phyloP scores from a whole-genome alignment of 2,888 invertebrate species.

The Clunio marinus region DNA sequence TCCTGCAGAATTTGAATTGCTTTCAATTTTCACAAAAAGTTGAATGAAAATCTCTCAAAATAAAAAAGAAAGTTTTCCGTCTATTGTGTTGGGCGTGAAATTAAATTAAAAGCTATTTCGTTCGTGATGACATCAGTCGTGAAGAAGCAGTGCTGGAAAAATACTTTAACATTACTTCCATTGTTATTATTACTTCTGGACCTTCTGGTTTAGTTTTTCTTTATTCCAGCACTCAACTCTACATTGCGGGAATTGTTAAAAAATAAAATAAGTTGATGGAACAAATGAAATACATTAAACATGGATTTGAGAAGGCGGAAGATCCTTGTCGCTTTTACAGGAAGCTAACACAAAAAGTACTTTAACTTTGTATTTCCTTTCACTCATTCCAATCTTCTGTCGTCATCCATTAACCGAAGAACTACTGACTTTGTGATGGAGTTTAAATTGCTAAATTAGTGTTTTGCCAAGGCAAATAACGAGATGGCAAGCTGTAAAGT shows the following conservation, averaged over 20 bases:
- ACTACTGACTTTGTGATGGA: conserved; percentile 33
- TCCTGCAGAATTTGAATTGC: no score
- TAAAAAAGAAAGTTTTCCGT: conserved; percentile 1
- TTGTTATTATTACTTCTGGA: neutral
- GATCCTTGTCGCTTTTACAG: no score
- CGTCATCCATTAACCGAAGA: conserved; percentile 35
- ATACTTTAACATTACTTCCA: conserved; percentile 29
- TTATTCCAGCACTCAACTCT: neutral
- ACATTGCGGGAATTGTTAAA: neutral
- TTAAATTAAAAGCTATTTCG: conserved; percentile 2
- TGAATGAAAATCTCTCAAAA: neutral
- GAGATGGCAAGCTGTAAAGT: conserved; percentile 8
- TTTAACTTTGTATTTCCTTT: conserved; percentile 31
- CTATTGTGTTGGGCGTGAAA: neutral
- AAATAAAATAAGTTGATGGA: conserved; percentile 15
- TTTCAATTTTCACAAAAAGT: no score
- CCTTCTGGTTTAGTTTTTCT: neutral
- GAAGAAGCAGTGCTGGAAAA: conserved; percentile 17
- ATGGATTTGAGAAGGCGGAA: neutral
- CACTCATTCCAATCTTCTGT: neutral
- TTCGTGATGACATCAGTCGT: neutral
- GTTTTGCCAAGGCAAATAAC: conserved; percentile 34
- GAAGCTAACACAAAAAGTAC: conserved; percentile 1
- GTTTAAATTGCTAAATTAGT: conserved; percentile 38
- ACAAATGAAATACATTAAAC: neutral